phyloP scores from a whole-genome alignment of 2,888 invertebrate species.

The Oligia latruncula region DNA sequence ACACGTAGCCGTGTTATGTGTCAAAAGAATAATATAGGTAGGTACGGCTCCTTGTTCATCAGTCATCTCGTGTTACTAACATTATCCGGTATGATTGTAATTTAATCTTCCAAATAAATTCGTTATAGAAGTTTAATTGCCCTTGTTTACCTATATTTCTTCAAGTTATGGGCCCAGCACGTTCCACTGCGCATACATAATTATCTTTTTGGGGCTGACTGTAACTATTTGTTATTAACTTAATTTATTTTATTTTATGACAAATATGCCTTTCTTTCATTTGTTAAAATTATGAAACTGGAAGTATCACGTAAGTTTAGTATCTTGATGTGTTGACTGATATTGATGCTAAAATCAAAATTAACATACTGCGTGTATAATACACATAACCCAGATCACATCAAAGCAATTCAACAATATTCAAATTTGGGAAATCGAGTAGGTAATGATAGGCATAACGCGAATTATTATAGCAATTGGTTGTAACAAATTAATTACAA shows the following conservation, averaged over 20 bases:
- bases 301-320: no score
- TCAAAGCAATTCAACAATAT: constrained; percentile 20
- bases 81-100: no score
- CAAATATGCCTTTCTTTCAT: no score
- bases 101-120: no score
- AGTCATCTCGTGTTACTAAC: no score
- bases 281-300: background rate
- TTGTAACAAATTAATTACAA: background rate
- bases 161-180: no score
- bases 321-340: background rate
- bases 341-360: background rate
- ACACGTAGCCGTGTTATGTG: no score
- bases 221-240: background rate
- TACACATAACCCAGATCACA: constrained; percentile 15
- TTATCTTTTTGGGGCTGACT: background rate
- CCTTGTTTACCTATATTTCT: no score
- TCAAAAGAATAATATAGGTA: no score
- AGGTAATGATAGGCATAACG: background rate
- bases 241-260: background rate
- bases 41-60: no score
- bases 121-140: no score
- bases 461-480: constrained; percentile 6
- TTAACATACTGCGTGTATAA: constrained; percentile 11
- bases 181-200: no score
- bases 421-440: constrained; percentile 31